phyloP scores from a whole-genome alignment of 2,797 vertebrate genomes.

The Sebastes steindachneri region DNA sequence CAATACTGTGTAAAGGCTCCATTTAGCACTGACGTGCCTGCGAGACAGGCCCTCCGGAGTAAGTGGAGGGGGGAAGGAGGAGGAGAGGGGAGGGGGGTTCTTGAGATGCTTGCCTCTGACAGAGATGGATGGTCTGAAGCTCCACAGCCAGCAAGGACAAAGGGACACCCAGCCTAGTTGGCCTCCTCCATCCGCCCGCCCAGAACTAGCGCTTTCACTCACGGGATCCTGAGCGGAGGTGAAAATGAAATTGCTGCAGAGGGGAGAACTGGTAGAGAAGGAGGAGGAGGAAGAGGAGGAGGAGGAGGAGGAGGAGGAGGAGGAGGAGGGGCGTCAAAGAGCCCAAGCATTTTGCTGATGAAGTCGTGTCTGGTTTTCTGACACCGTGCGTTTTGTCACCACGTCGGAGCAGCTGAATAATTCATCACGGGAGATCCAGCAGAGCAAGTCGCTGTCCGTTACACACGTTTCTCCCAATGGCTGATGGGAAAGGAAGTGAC shows the following conservation, averaged over 20 bases:
- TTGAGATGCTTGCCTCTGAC: slow-evolving; percentile 85
- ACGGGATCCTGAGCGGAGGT: slow-evolving; percentile 47
- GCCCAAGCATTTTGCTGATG: slow-evolving; percentile 66
- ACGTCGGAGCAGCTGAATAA: slow-evolving; percentile 64
- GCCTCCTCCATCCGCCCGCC: slow-evolving; percentile 51
- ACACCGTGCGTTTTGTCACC: slow-evolving; percentile 67
- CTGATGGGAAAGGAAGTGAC: slow-evolving; percentile 28
- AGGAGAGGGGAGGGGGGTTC: slow-evolving; percentile 52
- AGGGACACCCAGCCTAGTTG: slow-evolving; percentile 83
- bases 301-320: slow-evolving; percentile 13
- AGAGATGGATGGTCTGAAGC: slow-evolving; percentile 91
- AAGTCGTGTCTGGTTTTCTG: slow-evolving; percentile 71
- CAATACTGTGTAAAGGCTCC: slow-evolving; percentile 87
- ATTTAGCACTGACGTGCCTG: slow-evolving; percentile 82
- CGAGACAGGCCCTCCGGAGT: slow-evolving; percentile 76
- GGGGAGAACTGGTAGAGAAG: neutral
- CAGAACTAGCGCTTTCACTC: slow-evolving; percentile 56
- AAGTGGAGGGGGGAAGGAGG: neutral
- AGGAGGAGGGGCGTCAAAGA: slow-evolving; percentile 29
- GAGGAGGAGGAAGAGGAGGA: neutral
- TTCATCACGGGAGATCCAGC: slow-evolving; percentile 49
- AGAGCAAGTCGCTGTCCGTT: slow-evolving; percentile 46
- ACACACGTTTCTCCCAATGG: slow-evolving; percentile 22
- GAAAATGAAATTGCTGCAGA: slow-evolving; percentile 63
- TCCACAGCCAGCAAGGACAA: slow-evolving; percentile 91